Evolutionary conservation across 2,113 vertebrate genomes (phyloP).

Genomic region (Suncus etruscus): DNA sequence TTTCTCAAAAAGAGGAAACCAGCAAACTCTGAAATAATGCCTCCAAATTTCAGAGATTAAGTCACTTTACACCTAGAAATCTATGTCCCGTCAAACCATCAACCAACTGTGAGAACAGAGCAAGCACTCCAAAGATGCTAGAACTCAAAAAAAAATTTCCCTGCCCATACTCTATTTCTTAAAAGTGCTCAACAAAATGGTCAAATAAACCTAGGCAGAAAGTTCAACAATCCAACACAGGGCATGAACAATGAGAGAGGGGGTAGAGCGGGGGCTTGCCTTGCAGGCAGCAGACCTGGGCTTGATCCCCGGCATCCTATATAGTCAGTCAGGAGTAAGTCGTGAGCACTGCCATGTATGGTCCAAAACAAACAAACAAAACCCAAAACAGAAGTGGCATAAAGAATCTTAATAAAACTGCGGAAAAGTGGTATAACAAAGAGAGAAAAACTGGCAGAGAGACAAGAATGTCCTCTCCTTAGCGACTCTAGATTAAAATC

Average conservation of each 20-base stretch:
- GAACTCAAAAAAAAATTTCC: not conserved
- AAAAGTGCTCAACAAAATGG: too few species aligned
- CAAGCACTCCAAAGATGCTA: not conserved
- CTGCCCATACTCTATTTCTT: not conserved
- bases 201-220: not conserved
- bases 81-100: not conserved
- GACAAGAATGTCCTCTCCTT: not conserved
- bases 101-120: not conserved
- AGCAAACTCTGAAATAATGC: not conserved
- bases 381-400: not conserved
- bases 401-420: not conserved
- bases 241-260: too few species aligned
- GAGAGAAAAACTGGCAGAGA: not conserved
- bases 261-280: too few species aligned
- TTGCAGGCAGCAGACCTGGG: too few species aligned
- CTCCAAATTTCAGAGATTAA: not conserved
- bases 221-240: not conserved
- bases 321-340: too few species aligned
- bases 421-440: not conserved
- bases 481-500: not conserved
- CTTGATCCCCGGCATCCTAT: too few species aligned
- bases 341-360: too few species aligned
- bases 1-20: too few species aligned
- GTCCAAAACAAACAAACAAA: too few species aligned
- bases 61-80: not conserved